Percentiles rank a stretch among this genome's conserved stretches.
Conservation (phyloP, 2,113 vertebrate species). For the Petromus typicus region DNA sequence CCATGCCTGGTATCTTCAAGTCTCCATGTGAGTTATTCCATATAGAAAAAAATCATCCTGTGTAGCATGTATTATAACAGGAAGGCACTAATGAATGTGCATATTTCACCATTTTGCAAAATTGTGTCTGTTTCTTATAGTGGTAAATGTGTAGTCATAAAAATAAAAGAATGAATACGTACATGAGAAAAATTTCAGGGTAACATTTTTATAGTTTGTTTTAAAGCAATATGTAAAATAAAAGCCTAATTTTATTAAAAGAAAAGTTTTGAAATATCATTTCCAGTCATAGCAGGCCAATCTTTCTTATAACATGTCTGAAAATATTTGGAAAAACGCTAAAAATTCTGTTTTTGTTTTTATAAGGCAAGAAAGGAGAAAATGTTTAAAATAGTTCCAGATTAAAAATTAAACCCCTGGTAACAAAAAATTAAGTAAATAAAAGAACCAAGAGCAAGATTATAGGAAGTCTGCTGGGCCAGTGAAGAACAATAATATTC, state of each 20-base stretch:
- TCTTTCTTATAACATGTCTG: not conserved
- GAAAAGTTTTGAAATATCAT: constrained; percentile 14
- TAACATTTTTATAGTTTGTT: not conserved
- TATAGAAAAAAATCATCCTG: not conserved
- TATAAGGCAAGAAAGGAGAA: not conserved
- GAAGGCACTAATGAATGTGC: not conserved
- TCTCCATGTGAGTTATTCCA: not conserved
- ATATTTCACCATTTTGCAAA: not conserved
- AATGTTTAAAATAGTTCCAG: not conserved
- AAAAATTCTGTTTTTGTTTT: not conserved
- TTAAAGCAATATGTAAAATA: constrained; percentile 12
- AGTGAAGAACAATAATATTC: not conserved
- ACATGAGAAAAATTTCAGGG: not conserved
- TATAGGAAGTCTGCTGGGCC: not conserved
- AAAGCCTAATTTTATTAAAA: constrained; percentile 37
- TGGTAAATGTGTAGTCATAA: not conserved
- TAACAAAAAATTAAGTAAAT: no score
- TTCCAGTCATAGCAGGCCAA: not conserved
- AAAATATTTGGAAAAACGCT: constrained; percentile 17
- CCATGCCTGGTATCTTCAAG: not conserved
- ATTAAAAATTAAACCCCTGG: not conserved
- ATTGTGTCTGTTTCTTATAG: not conserved
- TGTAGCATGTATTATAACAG: not conserved
- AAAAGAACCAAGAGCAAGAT: not conserved
- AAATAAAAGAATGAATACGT: not conserved